These are phyloP conservation scores for Apus apus DNA, from an alignment of 2,113 vertebrate species.

Conservation along the genomic window DNA sequence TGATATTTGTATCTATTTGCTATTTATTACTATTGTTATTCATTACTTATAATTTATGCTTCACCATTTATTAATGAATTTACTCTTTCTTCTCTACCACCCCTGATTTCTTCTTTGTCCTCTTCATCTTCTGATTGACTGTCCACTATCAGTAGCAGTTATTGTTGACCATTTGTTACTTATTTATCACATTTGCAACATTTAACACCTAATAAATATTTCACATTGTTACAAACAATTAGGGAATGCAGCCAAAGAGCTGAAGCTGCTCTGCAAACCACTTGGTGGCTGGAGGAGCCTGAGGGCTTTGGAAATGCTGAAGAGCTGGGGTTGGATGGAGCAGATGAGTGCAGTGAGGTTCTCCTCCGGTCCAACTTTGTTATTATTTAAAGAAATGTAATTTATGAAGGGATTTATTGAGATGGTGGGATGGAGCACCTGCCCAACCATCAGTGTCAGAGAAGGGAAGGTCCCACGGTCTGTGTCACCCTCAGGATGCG, in stretches of 20 bases:
- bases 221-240: not conserved
- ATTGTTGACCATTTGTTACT: not conserved
- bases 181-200: not conserved
- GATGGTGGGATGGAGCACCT: not conserved
- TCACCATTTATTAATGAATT: not conserved
- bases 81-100: not conserved
- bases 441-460: accelerated
- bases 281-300: not conserved
- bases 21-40: not conserved
- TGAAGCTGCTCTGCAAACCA: not conserved
- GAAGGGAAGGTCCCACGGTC: not conserved
- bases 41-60: not conserved
- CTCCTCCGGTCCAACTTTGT: not conserved
- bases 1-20: not conserved
- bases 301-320: not conserved
- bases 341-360: not conserved
- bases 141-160: not conserved
- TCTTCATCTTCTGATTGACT: not conserved
- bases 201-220: not conserved
- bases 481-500: accelerated
- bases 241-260: not conserved
- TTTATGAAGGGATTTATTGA: not conserved
- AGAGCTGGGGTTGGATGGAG: too few relatives aligned
- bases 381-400: not conserved
- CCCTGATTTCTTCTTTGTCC: not conserved